phyloP scores from a whole-genome alignment of 2,113 vertebrate species.

The Ranitomeya imitator region DNA sequence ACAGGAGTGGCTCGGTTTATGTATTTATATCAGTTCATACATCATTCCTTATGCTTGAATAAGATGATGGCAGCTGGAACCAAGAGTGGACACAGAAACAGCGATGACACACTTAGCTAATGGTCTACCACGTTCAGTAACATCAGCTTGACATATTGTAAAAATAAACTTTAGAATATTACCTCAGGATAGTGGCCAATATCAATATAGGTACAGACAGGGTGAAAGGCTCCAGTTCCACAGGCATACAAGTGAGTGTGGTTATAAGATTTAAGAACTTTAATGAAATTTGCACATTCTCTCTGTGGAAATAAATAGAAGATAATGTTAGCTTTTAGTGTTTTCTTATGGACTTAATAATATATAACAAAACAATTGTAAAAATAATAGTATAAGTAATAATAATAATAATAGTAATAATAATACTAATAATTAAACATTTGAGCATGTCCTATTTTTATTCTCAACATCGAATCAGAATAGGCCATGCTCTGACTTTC shows the following conservation, averaged over 20 bases:
- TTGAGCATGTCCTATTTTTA: too few relatives aligned
- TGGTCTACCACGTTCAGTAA: conserved; percentile 35
- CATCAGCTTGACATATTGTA: conserved; percentile 24
- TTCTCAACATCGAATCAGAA: too few relatives aligned
- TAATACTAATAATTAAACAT: neutral
- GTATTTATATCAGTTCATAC: conserved; percentile 30
- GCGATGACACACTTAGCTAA: conserved; percentile 39
- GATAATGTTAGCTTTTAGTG: neutral
- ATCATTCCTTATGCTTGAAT: conserved; percentile 41
- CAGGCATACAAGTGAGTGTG: conserved; percentile 93
- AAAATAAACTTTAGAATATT: conserved; percentile 63
- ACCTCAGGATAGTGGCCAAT: conserved; percentile 94
- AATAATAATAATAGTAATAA: neutral
- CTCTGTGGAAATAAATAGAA: conserved; percentile 77
- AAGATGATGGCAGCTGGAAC: conserved; percentile 33
- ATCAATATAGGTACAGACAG: conserved; percentile 91
- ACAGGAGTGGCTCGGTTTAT: conserved; percentile 45
- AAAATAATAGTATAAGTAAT: neutral
- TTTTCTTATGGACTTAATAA: neutral
- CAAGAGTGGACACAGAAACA: neutral
- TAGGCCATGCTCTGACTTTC: too few relatives aligned
- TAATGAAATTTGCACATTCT: conserved; percentile 97
- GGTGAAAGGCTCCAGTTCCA: conserved; percentile 96
- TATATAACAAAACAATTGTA: neutral
- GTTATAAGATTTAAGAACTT: conserved; percentile 91